phyloP scores from a whole-genome alignment of 53 echinoderm and acorn worm genomes.

The Arbacia lixula region DNA sequence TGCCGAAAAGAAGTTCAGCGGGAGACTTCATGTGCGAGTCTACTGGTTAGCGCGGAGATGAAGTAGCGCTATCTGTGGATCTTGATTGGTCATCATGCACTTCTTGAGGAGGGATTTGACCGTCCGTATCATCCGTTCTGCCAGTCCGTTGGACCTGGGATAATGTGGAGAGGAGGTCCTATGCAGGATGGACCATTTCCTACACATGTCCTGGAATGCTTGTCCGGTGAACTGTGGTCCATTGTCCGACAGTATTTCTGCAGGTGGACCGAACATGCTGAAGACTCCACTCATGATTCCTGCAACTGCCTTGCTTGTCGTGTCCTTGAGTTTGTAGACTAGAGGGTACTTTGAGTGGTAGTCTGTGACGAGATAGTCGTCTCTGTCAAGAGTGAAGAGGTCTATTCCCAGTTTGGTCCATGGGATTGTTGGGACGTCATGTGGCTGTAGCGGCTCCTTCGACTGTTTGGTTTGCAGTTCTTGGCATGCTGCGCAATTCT shows the following conservation, averaged over 20 bases:
- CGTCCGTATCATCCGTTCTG: conserved; percentile 72
- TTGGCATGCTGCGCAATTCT: too few relatives aligned
- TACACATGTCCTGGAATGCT: conserved; percentile 64
- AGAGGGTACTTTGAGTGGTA: conserved; percentile 17
- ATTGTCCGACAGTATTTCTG: conserved; percentile 70
- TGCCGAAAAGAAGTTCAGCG: conserved; percentile 67
- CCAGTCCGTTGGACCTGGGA: conserved; percentile 69
- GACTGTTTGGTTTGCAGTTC: too few relatives aligned
- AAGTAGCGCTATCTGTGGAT: conserved; percentile 44
- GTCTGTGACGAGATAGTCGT: conserved; percentile 39
- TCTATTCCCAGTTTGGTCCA: conserved; percentile 72
- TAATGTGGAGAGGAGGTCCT: conserved; percentile 72
- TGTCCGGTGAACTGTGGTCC: conserved; percentile 66
- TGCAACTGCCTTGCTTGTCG: not conserved
- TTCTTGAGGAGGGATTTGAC: conserved; percentile 63
- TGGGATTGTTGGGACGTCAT: conserved; percentile 57
- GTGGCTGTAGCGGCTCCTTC: too few relatives aligned
- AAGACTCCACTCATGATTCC: too few relatives aligned
- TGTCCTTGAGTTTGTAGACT: conserved; percentile 14
- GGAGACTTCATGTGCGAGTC: conserved; percentile 68
- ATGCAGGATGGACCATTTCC: conserved; percentile 58
- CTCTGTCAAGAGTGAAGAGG: conserved; percentile 42
- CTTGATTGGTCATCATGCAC: conserved; percentile 64
- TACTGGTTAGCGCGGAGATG: conserved; percentile 62
- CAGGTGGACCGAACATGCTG: conserved; percentile 55